Evolutionary conservation across 2,888 invertebrate genomes (phyloP).

Genomic region (Conus canariensis): DNA sequence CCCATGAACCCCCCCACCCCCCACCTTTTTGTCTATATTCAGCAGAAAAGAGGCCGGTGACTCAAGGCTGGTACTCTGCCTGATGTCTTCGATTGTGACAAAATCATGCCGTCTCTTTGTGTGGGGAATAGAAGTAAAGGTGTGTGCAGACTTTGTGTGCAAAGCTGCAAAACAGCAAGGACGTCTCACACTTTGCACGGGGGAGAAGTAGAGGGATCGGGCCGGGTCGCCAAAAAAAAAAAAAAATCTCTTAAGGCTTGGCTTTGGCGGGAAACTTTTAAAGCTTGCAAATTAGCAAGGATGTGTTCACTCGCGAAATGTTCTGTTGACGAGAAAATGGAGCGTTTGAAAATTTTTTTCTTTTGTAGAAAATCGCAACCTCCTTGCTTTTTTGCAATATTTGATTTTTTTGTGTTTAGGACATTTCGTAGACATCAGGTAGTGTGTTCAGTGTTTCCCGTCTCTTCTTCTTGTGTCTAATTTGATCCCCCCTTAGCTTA

Average conservation of each 20-base stretch:
- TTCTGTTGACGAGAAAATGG: neutral
- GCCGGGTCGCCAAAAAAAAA: neutral
- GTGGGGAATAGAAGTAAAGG: constrained; percentile 29
- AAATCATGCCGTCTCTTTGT: constrained; percentile 30
- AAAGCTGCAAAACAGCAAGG: constrained; percentile 36
- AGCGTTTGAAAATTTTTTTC: neutral
- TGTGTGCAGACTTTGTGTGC: constrained; percentile 25
- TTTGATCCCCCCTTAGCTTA: neutral
- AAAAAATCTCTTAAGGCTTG: neutral
- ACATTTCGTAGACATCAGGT: constrained; percentile 37
- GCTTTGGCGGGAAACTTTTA: neutral
- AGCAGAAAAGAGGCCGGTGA: constrained; percentile 38
- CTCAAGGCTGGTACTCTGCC: constrained; percentile 38
- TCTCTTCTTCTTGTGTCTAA: constrained; percentile 15
- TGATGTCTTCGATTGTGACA: constrained; percentile 35
- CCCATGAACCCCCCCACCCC: neutral
- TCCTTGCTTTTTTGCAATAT: constrained; percentile 35
- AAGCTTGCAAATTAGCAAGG: constrained; percentile 34
- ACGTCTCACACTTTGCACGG: constrained; percentile 15
- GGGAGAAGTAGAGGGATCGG: neutral
- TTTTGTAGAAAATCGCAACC: neutral
- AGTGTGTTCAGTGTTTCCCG: constrained; percentile 30
- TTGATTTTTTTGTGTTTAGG: constrained; percentile 32
- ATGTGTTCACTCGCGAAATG: constrained; percentile 9
- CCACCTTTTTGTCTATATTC: constrained; percentile 22